These are phyloP conservation scores for Drosophila punjabiensis DNA, from an alignment of 1,140 invertebrate species.

Conservation along the genomic window DNA sequence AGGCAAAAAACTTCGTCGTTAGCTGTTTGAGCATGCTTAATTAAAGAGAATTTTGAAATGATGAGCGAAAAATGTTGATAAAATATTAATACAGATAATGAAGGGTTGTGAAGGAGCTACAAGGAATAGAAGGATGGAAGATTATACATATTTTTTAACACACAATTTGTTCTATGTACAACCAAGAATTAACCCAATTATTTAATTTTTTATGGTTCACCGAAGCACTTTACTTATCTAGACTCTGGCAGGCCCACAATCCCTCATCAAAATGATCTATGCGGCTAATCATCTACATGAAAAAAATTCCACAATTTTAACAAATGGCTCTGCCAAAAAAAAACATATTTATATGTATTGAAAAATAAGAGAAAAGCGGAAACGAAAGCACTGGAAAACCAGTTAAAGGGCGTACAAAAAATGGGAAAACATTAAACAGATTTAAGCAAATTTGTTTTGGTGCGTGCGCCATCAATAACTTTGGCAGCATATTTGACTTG, in stretches of 20 bases:
- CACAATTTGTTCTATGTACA: neutral
- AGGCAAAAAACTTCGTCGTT: conserved; percentile 31
- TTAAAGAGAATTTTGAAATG: conserved; percentile 26
- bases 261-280: conserved; percentile 72
- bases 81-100: conserved; percentile 6
- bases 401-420: conserved; percentile 58
- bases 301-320: conserved; percentile 21
- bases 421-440: conserved; percentile 82
- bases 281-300: conserved; percentile 48
- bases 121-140: too few species aligned
- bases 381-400: conserved; percentile 1
- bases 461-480: conserved; percentile 81
- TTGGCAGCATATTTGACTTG: conserved; percentile 79
- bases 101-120: neutral
- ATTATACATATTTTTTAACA: too few species aligned
- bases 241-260: neutral
- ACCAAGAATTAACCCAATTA: neutral
- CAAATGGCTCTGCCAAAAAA: conserved; percentile 19
- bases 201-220: too few species aligned
- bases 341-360: conserved; percentile 70
- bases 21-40: conserved; percentile 37
- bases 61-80: conserved; percentile 26
- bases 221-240: conserved; percentile 12
- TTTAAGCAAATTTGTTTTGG: conserved; percentile 83
- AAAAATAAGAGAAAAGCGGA: conserved; percentile 35